These are phyloP conservation scores for Ploceus nigricollis DNA, from an alignment of 2,113 vertebrate species.

Conservation along the genomic window DNA sequence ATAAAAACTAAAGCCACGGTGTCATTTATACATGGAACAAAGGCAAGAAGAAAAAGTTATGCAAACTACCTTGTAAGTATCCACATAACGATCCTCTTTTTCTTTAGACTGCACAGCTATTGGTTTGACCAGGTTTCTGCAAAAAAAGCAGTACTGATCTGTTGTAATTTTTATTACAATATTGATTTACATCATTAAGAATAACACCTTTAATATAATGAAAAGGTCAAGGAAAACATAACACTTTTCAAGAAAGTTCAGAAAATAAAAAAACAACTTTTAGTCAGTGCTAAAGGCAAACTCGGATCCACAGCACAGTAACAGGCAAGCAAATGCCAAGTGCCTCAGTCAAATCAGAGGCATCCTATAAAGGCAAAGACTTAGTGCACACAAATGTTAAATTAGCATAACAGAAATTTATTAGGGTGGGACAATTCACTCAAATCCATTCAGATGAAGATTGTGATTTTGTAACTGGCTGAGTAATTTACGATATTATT, in stretches of 20 bases:
- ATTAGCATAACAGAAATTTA: not conserved
- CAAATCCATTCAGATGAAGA: not conserved
- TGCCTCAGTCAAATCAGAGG: not conserved
- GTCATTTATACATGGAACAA: not conserved
- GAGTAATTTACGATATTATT: not conserved
- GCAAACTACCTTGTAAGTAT: constrained; percentile 88
- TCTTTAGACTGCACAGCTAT: constrained; percentile 98
- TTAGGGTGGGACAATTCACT: not conserved
- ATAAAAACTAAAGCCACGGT: not conserved
- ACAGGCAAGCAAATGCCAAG: not conserved
- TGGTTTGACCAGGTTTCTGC: constrained; percentile 91
- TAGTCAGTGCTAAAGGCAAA: not conserved
- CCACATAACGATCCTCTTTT: constrained; percentile 97
- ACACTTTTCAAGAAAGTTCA: not conserved
- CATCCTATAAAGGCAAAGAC: not conserved
- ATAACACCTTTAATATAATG: not conserved
- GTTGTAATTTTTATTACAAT: not conserved
- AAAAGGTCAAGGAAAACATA: not conserved
- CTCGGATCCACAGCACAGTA: not conserved
- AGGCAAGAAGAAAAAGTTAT: not conserved
- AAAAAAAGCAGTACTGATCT: not conserved
- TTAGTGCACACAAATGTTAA: not conserved
- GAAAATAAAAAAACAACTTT: not conserved
- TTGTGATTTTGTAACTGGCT: not conserved
- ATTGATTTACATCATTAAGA: not conserved